Evolutionary conservation across 2,113 vertebrate species (phyloP), one percentile per base, ranked within the genome.

Genomic region (Cochlearius cochlearius): DNA sequence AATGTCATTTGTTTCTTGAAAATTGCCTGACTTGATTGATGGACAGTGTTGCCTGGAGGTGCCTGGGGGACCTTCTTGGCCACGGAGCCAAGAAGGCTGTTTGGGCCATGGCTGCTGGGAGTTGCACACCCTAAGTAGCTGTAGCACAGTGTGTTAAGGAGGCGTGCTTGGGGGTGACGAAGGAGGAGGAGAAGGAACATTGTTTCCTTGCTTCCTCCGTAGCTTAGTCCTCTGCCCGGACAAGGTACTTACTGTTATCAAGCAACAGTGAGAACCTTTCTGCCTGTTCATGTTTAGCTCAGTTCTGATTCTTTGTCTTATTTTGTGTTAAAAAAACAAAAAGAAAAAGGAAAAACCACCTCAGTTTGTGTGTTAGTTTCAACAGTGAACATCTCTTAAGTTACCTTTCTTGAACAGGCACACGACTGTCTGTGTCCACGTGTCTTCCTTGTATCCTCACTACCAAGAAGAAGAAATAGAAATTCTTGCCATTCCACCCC

Each of bases 111-210:
- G 20, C 55, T 86, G 15, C 15, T 27, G 50, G 67, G 55, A 86
- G 18, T 8, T 58, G 45, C 36, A n/a, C 34, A n/a, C n/a, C 32
- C 30, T 41, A 12, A 62, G 47, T 11, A 55, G 27, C 32, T 76
- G 34, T 36, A 69, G 32, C 1, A 2, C 30, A 2, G 3, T 21
- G 16, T 60, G 26, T 58, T 91, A 41, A 67, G 43, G 73, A 86
- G 63, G 14, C 15, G 9, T 34, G 18, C 43, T 43, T 62, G 38
- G 29, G 29, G 15, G 7, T 45, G 38, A 21, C 0, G 0, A 17
- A 84, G 36, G 21, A 86, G 53, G 16, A 69, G 38, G 68, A 80
- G 32, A 60, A 82, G 78, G 17, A 77, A 68, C 15, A 25, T 30
- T 0, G 0, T 87, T 89, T 89, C 21, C 56, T 86, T 71, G 22